Percentiles rank a stretch among this genome's conserved stretches.
phyloP scores from a whole-genome alignment of 2,797 vertebrate species.

The Vireo griseus region DNA sequence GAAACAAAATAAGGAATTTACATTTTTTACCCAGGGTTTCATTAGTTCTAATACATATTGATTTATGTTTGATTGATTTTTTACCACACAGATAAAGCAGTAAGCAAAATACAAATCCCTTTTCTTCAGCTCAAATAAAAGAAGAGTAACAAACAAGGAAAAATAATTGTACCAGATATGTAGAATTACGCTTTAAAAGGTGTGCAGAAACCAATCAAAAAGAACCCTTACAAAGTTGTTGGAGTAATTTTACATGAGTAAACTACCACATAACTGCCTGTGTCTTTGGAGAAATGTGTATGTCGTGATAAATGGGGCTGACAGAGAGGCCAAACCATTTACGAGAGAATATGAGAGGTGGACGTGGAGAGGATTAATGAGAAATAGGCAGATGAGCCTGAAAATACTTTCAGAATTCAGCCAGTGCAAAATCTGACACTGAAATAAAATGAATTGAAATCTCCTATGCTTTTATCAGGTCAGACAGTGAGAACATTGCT shows the following conservation, averaged over 20 bases:
- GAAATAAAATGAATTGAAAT: background rate
- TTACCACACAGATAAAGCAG: background rate
- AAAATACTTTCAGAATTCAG: background rate
- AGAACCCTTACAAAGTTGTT: background rate
- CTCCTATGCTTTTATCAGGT: background rate
- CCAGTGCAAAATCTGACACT: background rate
- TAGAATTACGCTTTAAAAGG: background rate
- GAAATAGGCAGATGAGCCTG: background rate
- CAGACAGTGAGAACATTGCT: background rate
- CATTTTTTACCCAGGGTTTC: background rate
- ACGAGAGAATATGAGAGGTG: background rate
- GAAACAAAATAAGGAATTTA: background rate
- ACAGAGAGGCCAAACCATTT: background rate
- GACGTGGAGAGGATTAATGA: background rate
- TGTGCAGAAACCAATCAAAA: background rate
- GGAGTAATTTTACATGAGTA: background rate
- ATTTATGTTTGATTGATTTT: background rate
- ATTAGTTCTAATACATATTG: background rate
- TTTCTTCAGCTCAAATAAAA: background rate
- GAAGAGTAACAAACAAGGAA: background rate
- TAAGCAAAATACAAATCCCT: background rate
- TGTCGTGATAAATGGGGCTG: fast-evolving
- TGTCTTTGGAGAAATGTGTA: background rate
- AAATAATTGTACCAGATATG: background rate
- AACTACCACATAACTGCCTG: background rate